These are phyloP conservation scores for Drosophila monieri DNA, from an alignment of 2,888 invertebrate genomes.

Conservation along the genomic window DNA sequence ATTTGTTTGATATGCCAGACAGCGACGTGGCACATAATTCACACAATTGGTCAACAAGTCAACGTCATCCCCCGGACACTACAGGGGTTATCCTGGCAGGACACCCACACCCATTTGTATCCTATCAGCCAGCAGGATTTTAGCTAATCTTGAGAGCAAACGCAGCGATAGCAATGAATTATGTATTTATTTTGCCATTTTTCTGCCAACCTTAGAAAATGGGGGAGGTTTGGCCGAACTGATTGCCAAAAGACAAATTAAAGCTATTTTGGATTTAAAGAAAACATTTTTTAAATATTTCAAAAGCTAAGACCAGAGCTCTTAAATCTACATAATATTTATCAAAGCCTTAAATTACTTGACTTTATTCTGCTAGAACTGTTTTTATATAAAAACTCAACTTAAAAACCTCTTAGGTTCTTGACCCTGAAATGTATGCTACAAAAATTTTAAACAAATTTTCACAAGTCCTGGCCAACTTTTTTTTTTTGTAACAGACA, in stretches of 20 bases:
- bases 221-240: neutral
- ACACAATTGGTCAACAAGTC: constrained; percentile 51
- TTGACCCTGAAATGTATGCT: neutral
- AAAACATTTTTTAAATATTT: neutral
- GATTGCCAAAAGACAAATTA: neutral
- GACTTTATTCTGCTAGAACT: too few relatives aligned
- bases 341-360: too few relatives aligned
- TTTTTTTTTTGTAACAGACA: neutral
- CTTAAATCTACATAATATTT: too few relatives aligned
- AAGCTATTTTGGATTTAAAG: neutral
- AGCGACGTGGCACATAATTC: constrained; percentile 56
- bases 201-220: neutral
- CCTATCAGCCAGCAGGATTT: neutral
- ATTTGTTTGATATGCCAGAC: constrained; percentile 53
- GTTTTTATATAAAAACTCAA: too few relatives aligned
- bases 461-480: neutral
- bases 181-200: constrained; percentile 29
- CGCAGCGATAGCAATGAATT: constrained; percentile 21
- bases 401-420: too few relatives aligned
- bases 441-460: neutral
- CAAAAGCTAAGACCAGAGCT: too few relatives aligned
- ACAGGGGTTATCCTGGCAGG: neutral
- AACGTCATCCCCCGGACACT: constrained; percentile 1
- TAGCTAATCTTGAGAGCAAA: constrained; percentile 18
- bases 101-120: neutral